Evolutionary conservation across 2,113 vertebrate genomes (phyloP).

Genomic region (Aythya baeri): DNA sequence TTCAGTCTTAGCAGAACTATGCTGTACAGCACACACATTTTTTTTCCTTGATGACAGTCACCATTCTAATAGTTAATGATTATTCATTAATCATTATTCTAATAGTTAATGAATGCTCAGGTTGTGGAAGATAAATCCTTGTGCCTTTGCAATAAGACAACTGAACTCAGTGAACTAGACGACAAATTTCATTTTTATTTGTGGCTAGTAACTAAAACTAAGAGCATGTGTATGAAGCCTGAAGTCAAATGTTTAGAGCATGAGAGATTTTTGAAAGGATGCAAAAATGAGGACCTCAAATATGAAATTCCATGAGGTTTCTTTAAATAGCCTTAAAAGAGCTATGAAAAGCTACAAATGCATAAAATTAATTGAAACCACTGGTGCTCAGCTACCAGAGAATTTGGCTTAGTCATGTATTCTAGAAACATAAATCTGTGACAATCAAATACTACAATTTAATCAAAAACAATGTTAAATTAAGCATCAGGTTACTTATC

Average conservation of each 20-base stretch:
- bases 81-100: not conserved
- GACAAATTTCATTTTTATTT: not conserved
- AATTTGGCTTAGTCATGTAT: not conserved
- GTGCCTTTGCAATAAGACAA: not conserved
- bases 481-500: not conserved
- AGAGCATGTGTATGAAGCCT: not conserved
- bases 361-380: not conserved
- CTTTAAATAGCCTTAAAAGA: not conserved
- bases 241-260: not conserved
- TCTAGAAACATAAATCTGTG: not conserved
- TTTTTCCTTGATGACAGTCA: not conserved
- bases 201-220: not conserved
- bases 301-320: not conserved
- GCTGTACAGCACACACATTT: not conserved
- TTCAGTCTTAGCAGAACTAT: not conserved
- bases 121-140: not conserved
- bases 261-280: not conserved
- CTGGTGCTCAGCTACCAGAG: not conserved
- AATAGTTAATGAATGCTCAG: not conserved
- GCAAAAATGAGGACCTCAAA: fast-evolving
- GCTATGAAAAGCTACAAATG: not conserved
- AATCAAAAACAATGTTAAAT: not conserved
- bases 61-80: not conserved
- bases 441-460: slow-evolving; percentile 13
- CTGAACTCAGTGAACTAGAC: not conserved